Evolutionary conservation across 2,797 vertebrate species (phyloP).

Genomic region (Coregonus ussuriensis): DNA sequence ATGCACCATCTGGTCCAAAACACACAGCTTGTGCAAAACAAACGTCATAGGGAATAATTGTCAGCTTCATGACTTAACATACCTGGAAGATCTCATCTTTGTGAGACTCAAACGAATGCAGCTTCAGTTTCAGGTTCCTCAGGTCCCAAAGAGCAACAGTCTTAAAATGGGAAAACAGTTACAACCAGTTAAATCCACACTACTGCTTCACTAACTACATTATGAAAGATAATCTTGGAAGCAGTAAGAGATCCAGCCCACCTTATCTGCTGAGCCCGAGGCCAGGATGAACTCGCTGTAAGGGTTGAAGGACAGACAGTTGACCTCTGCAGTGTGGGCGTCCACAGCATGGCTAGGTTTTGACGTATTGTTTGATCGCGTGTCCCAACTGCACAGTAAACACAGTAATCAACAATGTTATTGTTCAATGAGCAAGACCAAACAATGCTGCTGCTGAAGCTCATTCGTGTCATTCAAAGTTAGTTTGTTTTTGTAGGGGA

Average conservation of each 20-base stretch:
- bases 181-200: not conserved
- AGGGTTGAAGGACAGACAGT: conserved; percentile 96
- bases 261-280: conserved; percentile 96
- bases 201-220: not conserved
- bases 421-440: not conserved
- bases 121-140: conserved; percentile 94
- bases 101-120: conserved; percentile 98
- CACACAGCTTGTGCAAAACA: not conserved
- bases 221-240: not conserved
- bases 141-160: conserved; percentile 97
- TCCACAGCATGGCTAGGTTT: conserved; percentile 97
- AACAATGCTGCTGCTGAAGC: not conserved
- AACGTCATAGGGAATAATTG: not conserved
- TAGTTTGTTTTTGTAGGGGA: not conserved
- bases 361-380: conserved; percentile 95
- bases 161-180: conserved; percentile 61
- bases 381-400: conserved; percentile 86
- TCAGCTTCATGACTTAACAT: not conserved
- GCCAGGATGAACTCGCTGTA: conserved; percentile 98
- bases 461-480: too few species aligned
- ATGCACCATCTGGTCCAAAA: not conserved
- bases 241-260: conserved; percentile 43
- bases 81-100: conserved; percentile 99
- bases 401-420: not conserved
- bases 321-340: conserved; percentile 97